Percentiles rank a stretch among this genome's conserved stretches.
Evolutionary conservation across 2,797 vertebrate species (phyloP).

Genomic region (Mergus octosetaceus): DNA sequence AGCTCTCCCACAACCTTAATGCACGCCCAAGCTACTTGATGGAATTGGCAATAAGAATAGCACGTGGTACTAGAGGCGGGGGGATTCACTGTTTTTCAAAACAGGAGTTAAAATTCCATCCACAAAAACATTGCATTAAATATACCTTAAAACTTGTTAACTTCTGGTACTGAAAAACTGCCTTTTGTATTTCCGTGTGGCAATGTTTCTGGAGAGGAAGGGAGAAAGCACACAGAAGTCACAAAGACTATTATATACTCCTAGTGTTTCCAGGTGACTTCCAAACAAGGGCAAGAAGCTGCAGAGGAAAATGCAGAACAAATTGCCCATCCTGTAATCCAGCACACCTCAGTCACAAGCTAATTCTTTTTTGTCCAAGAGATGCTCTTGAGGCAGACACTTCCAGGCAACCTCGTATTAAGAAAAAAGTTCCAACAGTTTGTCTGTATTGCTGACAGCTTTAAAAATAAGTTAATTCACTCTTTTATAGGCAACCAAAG

Average conservation of each 20-base stretch:
- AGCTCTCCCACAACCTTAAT: accelerated
- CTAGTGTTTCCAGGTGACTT: not conserved
- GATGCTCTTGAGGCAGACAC: not conserved
- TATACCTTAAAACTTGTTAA: not conserved
- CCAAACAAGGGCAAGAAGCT: not conserved
- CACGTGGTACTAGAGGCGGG: not conserved
- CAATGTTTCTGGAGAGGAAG: not conserved
- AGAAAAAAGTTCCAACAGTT: not conserved
- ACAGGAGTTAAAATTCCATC: not conserved
- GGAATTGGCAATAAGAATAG: not conserved
- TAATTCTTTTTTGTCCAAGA: not conserved
- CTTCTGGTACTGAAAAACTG: not conserved
- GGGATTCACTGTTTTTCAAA: not conserved
- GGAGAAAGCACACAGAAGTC: not conserved
- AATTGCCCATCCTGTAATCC: not conserved
- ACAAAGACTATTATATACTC: not conserved
- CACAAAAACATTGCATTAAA: not conserved
- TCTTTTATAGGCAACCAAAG: not conserved
- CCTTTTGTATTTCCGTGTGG: not conserved
- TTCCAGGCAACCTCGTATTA: not conserved
- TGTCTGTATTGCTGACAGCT: not conserved
- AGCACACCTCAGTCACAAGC: not conserved
- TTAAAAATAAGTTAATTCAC: conserved; percentile 3
- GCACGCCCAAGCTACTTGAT: not conserved
- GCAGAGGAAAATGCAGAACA: not conserved